Conservation (phyloP, 2,888 invertebrate species). For the Bhutanitis thaidina region DNA sequence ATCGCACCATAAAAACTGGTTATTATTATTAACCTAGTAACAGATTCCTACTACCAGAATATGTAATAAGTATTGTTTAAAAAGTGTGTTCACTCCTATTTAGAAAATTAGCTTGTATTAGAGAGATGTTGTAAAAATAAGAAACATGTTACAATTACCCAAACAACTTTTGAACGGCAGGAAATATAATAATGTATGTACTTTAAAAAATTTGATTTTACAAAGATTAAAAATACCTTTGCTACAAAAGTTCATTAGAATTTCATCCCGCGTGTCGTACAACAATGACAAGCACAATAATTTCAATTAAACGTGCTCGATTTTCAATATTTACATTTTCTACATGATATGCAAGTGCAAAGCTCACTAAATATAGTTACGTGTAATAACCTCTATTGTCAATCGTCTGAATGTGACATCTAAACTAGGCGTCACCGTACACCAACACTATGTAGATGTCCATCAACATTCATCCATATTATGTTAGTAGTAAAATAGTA, state of each 20-base stretch:
- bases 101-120: constrained; percentile 25
- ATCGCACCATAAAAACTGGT: constrained; percentile 48
- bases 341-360: constrained; percentile 79
- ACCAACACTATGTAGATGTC: constrained; percentile 37
- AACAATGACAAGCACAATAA: constrained; percentile 17
- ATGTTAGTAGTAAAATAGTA: constrained; percentile 47
- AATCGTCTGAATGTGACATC: constrained; percentile 43
- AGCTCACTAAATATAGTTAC: constrained; percentile 75
- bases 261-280: constrained; percentile 19
- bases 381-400: constrained; percentile 44
- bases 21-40: constrained; percentile 15
- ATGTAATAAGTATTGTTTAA: constrained; percentile 20
- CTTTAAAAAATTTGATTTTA: constrained; percentile 7
- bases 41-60: constrained; percentile 10
- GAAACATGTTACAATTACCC: constrained; percentile 14
- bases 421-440: constrained; percentile 53
- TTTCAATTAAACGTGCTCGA: constrained; percentile 45
- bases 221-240: constrained; percentile 8
- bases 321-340: constrained; percentile 66
- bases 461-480: constrained; percentile 29
- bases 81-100: constrained; percentile 20
- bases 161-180: background rate
- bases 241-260: background rate
- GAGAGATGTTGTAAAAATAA: constrained; percentile 21
- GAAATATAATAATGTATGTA: constrained; percentile 1